A percentile compares a stretch with the other conserved stretches of the same genome.
These are phyloP conservation scores for Rhopalosiphum padi DNA, from an alignment of 1,140 invertebrate species.

Conservation along the genomic window DNA sequence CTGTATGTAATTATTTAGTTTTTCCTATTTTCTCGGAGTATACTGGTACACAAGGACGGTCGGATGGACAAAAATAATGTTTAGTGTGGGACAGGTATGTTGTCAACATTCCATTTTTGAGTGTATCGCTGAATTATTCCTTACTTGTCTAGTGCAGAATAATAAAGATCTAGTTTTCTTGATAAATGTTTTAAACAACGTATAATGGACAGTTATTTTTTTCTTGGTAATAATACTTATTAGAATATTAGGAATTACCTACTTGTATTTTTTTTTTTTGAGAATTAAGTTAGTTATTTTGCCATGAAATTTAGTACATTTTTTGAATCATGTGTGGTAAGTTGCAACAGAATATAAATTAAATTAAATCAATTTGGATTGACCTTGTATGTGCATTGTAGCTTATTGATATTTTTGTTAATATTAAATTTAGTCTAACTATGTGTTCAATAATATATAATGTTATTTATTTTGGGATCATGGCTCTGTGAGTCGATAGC, in stretches of 20 bases:
- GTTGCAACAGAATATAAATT: no score
- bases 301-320: no score
- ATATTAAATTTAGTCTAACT: neutral
- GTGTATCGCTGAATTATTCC: neutral
- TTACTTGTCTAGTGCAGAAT: neutral
- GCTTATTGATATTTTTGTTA: neutral
- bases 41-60: neutral
- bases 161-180: neutral
- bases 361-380: no score
- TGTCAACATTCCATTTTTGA: neutral
- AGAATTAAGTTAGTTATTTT: no score
- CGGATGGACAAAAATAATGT: conserved; percentile 41
- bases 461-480: neutral
- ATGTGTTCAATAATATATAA: neutral
- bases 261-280: neutral
- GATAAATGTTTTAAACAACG: neutral
- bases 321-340: no score
- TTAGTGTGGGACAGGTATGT: neutral
- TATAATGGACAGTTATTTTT: neutral
- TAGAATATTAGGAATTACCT: neutral
- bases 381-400: no score
- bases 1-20: conserved; percentile 47
- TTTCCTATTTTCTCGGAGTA: conserved; percentile 45
- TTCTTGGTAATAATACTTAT: neutral
- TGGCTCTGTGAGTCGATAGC: neutral